Evolutionary conservation across 1,140 invertebrate species (phyloP), one percentile per base, ranked within the genome.

Genomic region (Asbolus verrucosus): DNA sequence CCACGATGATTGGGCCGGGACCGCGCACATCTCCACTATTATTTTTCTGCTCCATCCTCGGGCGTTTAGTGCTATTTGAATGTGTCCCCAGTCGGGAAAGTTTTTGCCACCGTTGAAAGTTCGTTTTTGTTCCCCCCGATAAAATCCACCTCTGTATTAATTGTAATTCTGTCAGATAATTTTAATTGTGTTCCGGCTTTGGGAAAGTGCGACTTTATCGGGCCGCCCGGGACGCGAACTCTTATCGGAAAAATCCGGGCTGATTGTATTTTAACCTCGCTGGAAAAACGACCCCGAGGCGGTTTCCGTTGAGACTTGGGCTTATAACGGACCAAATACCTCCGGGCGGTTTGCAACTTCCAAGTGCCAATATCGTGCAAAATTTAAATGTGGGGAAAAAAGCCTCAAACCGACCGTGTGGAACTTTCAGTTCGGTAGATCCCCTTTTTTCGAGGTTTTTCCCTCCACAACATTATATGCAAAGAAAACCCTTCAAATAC

Each of bases 31-130:
- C 71, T 50, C 36, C 66, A 72, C 67, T 69, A 69, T 69, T 72
- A 72, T 72, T 69, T 72, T 72, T 69, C 67, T 66, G 62, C 60
- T 63, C 69, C 69, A 69, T 72, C 71, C 71, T 61, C 46, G 33
- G 65, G 36, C 71, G 67, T 65, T 72, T 72, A 72, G 67, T 69
- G 67, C 71, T 59, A 72, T 72, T 72, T 72, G 67, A 72, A 72
- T 72, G 61, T 72, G 71, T 72, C 71, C 71, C 71, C 24, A 30
- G 71, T 68, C 18, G 66, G 50, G 9, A 66, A 72, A 72, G 31
- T 69, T 72, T 72, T 66, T 69, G 60, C 65, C 65, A 65, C 41
- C 59, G 67, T 59, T 65, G 68, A 70, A 70, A 70, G 63, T 54
- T 70, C 39, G 41, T 54, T 65, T 65, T 65, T 54, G 46, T 36